Base-by-base conservation (phyloP, 2,888 invertebrate species). In the Troides helena region DNA sequence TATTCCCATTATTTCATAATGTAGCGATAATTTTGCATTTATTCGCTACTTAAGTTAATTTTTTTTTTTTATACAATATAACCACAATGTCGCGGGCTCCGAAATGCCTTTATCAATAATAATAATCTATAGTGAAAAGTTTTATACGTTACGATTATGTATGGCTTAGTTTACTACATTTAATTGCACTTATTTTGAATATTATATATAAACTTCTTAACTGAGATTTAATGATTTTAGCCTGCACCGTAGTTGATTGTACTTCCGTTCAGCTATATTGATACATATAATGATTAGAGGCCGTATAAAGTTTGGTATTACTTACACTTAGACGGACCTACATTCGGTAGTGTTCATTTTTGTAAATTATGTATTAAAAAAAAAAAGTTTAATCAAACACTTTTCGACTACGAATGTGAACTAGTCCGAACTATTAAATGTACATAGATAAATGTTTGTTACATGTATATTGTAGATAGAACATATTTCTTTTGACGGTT, bases 381-480 rank as follows among this genome's bases (percentile, higher is more conserved):
- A 78, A 79, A 46, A 5, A 46, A 53, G n/a, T 53, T 77, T 75
- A 78, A 76, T 80, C 80, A 79, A 79, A 77, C 80, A 78, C 81
- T 84, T 87, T 89, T 90, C 82, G 88, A 89, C 86, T 88, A 88
- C 82, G 80, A 89, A 86, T 81, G 85, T 85, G 85, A 90, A 91
- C 92, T 92, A 92, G 92, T 92, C 92, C 90, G 87, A 88, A 89
- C 84, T 88, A 86, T 82, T 89, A 88, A 89, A 85, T 92, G 92
- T 92, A 92, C 82, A 92, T 91, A 92, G 89, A 89, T 91, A 90
- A 88, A 90, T 90, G 89, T 92, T 92, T 91, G 92, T 92, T 92
- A 92, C 88, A 83, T 92, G 92, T 92, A 92, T 90, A 92, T 92
- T 92, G 88, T 92, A 92, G 92, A 92, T 92, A 92, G 92, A 90